Evolutionary conservation across 1,140 invertebrate genomes (phyloP), one percentile per base, ranked within the genome.

Genomic region (Scylla paramamosain): DNA sequence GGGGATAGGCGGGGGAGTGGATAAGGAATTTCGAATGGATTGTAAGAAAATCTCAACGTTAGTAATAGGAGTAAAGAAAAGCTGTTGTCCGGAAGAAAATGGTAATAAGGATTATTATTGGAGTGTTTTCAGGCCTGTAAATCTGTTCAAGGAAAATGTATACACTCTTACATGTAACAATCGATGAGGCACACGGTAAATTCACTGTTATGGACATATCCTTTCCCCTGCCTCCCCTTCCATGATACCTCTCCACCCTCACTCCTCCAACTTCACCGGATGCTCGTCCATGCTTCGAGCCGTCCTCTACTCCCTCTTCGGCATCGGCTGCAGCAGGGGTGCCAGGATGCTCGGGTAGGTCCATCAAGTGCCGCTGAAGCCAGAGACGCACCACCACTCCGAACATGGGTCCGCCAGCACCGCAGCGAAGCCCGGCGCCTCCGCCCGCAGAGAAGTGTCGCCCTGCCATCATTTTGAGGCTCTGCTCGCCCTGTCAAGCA

Each of bases 401-500:
- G 31, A 8, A 39, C 86, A 10, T 8, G 20, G 32, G 45, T 88
- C 16, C 45, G 25, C 84, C 29, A 31, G 39, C 84, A 2, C 84
- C 14, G 29, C 84, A 87, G 84, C 39, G 29, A 45, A 31, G 39
- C 14, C 46, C 46, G n/a, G 46, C 88, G 45, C 89, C 7, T 4
- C 7, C 28, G n/a, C 59, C 46, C 91, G 16, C 39, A 93, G 77
- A 46, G 67, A 93, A 93, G 92, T 84, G 92, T 45, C 32, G 28
- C 0, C 46, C 82, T 46, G 46, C 7, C 48, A 93, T 48, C 83
- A 59, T 52, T 93, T 87, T 16, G 12, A 93, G 84, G 39, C 59
- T 28, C 92, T 86, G 87, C 92, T 93, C 48, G n/a, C 91, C 77
- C 84, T 88, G 92, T 93, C 92, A 93, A 93, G 48, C 92, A 93